Percentiles rank a stretch among this genome's conserved stretches.
phyloP scores from a whole-genome alignment of 2,113 vertebrate species.

The Aphyosemion australe region DNA sequence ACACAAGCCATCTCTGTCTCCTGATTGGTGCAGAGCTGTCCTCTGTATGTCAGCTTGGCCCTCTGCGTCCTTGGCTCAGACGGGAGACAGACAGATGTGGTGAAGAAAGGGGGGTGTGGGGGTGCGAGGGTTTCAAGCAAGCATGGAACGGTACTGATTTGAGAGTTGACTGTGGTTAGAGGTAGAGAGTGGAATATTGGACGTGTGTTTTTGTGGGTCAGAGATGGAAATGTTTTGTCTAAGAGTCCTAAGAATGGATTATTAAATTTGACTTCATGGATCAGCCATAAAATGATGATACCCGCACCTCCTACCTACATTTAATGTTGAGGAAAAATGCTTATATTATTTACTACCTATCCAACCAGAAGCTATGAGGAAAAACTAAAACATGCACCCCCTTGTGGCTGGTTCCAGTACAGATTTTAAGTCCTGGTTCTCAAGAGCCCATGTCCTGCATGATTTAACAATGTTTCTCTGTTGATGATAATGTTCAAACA shows the following conservation, averaged over 20 bases:
- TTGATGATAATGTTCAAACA: too few relatives aligned
- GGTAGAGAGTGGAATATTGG: slow-evolving; percentile 58
- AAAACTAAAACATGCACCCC: too few relatives aligned
- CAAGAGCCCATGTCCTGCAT: too few relatives aligned
- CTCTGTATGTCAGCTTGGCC: slow-evolving; percentile 58
- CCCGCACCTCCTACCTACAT: not conserved
- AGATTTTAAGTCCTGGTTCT: too few relatives aligned
- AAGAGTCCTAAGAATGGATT: slow-evolving; percentile 32
- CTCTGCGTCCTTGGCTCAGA: slow-evolving; percentile 62
- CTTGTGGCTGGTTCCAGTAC: too few relatives aligned
- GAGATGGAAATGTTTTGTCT: slow-evolving; percentile 51
- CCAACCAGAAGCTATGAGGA: too few relatives aligned
- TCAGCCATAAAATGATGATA: not conserved
- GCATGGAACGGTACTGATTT: slow-evolving; percentile 64
- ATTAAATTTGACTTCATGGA: slow-evolving; percentile 15
- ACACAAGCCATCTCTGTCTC: slow-evolving; percentile 66
- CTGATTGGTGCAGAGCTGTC: slow-evolving; percentile 70
- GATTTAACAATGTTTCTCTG: too few relatives aligned
- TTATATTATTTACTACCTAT: not conserved
- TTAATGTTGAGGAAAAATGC: not conserved
- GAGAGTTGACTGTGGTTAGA: slow-evolving; percentile 43
- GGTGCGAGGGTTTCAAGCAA: slow-evolving; percentile 10
- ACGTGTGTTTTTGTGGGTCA: slow-evolving; percentile 57
- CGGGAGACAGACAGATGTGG: slow-evolving; percentile 75
- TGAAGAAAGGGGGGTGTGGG: slow-evolving; percentile 40